Percentiles rank a stretch among this genome's conserved stretches.
These are phyloP conservation scores for Laticauda laticaudata DNA, from an alignment of 2,113 vertebrate genomes.

Conservation along the genomic window DNA sequence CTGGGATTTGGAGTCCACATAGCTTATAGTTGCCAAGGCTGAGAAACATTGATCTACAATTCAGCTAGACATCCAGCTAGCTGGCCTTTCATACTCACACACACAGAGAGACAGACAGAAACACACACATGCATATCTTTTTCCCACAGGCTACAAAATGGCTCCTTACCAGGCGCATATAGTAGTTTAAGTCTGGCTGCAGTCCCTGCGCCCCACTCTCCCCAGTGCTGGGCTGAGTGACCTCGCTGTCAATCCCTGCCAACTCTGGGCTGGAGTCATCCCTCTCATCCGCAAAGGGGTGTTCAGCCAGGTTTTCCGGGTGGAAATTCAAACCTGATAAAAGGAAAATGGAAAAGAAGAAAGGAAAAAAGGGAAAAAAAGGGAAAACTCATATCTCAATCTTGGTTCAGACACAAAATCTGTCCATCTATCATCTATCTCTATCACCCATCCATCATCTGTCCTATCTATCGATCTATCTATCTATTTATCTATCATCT, in stretches of 20 bases:
- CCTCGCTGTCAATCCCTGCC: neutral
- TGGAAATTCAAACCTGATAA: conserved; percentile 30
- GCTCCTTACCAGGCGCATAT: conserved; percentile 53
- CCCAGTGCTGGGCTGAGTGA: neutral
- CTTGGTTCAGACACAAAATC: neutral
- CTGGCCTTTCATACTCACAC: neutral
- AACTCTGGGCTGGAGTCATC: neutral
- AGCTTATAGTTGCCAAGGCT: too few species aligned
- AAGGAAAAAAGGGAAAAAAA: neutral
- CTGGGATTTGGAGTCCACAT: too few species aligned
- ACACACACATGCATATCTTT: too few species aligned
- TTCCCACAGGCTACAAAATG: neutral
- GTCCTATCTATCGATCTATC: too few species aligned
- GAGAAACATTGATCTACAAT: neutral
- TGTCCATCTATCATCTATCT: too few species aligned
- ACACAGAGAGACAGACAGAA: neutral
- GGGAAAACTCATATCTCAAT: neutral
- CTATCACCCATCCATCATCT: too few species aligned
- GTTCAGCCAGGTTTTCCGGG: conserved; percentile 51
- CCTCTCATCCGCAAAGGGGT: conserved; percentile 54
- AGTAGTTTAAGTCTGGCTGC: conserved; percentile 56
- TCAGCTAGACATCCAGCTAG: neutral
- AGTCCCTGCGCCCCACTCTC: conserved; percentile 18
- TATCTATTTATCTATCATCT: too few species aligned
- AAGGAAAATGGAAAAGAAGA: neutral